These are phyloP conservation scores for Acleris cristana DNA, from an alignment of 2,888 invertebrate genomes.

Conservation along the genomic window DNA sequence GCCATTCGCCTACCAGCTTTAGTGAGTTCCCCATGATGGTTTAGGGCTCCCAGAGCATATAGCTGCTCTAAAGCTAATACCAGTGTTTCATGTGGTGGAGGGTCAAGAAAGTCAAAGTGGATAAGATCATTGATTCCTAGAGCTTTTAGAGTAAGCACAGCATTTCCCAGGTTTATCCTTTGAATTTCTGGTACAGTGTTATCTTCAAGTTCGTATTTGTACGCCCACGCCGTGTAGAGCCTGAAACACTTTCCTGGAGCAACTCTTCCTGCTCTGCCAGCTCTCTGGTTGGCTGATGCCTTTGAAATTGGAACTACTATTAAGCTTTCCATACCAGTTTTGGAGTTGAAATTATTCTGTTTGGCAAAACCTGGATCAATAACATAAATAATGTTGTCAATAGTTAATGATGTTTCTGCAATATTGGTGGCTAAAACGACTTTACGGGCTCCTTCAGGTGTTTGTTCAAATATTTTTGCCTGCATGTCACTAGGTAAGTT, in stretches of 20 bases:
- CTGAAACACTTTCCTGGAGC: conserved; percentile 99
- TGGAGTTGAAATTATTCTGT: conserved; percentile 98
- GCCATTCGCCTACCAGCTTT: conserved; percentile 99
- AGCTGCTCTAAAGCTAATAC: conserved; percentile 97
- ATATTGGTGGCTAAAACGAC: conserved; percentile 99
- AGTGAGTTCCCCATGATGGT: conserved; percentile 98
- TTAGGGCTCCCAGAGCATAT: conserved; percentile 98
- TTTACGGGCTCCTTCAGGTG: conserved; percentile 97
- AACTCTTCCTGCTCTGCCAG: conserved; percentile 97
- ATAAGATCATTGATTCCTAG: conserved; percentile 98
- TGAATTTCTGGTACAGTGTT: conserved; percentile 99
- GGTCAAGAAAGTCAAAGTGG: conserved; percentile 99
- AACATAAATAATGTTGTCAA: conserved; percentile 99
- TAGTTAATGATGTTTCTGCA: conserved; percentile 99
- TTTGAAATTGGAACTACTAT: conserved; percentile 99
- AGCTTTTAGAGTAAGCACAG: conserved; percentile 97
- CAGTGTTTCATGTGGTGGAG: conserved; percentile 97
- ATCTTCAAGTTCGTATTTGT: conserved; percentile 98
- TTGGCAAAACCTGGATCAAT: conserved; percentile 99
- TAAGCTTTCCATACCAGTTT: conserved; percentile 99
- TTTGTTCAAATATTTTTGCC: conserved; percentile 99
- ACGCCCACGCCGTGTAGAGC: conserved; percentile 99
- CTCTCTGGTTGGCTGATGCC: conserved; percentile 98
- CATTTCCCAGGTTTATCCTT: conserved; percentile 98
- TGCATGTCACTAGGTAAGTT: conserved; percentile 99